Base-by-base conservation (phyloP, 2,113 vertebrate genomes). In the Limnothrissa miodon region DNA sequence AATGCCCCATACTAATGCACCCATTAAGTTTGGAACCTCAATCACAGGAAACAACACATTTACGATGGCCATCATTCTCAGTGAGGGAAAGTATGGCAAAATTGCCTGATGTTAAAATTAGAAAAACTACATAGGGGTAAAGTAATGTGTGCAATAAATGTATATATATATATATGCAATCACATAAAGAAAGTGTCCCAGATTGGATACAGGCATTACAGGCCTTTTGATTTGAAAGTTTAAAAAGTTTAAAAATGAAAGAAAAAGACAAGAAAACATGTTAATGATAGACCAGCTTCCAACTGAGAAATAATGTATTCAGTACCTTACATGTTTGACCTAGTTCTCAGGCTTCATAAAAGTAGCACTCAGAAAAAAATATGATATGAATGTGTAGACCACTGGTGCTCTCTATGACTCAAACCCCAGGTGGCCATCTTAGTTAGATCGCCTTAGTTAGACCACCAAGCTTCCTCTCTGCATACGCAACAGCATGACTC, bases 401-500 rank as follows among this genome's bases (percentile, higher is more conserved):
- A 56, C 51, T 5, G 19, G 4, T 6, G 21, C 51, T 56, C 4
- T 56, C 21, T 19, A 56, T 87, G 82, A 82, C 84, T 87, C 45
- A 88, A 85, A 51, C 45, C 81, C 78, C 84, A 53, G 39, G 59
- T 80, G 62, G 23, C 39, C 78, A 79, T 42, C 7, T 80, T 45
- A 46, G 74, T 81, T 81, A 44, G 81, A 81, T 70, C 46, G 83
- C 80, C 79, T 56, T 15, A 19, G 17, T n/a, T n/a, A 15, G 48
- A 15, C 21, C 5, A 21, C 51, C 19, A 5, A 5, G 51, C 29
- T 51, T 36, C 82, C 39, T 66, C 78, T 29, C 39, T 78, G 48
- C 53, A 33, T 39, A 70, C 21, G 33, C 74, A 81, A 80, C 56
- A 44, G 42, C 83, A 82, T 86, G 86, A 89, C 84, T 87, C 87